Conservation (phyloP, 2,797 vertebrate species). For the Chelidonichthys spinosus region DNA sequence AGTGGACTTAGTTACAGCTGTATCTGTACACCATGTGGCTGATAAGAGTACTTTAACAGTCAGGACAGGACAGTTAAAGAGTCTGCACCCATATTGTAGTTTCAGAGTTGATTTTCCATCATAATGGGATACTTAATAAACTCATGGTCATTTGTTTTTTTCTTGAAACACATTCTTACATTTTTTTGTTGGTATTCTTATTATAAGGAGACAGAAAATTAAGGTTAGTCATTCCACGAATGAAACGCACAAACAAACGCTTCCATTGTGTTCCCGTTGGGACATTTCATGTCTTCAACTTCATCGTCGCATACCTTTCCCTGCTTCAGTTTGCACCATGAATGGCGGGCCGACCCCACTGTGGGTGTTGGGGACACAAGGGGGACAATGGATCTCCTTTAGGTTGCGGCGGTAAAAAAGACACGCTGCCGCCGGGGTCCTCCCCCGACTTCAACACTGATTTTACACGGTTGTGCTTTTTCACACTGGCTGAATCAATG, state of each 20-base stretch:
- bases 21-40: slow-evolving; percentile 10
- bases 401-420: slow-evolving; percentile 74
- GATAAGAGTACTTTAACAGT: slow-evolving; percentile 45
- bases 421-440: slow-evolving; percentile 74
- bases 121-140: background rate
- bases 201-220: slow-evolving; percentile 21
- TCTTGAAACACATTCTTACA: background rate
- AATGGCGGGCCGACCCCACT: slow-evolving; percentile 70
- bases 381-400: slow-evolving; percentile 82
- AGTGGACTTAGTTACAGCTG: slow-evolving; percentile 29
- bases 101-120: slow-evolving; percentile 1
- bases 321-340: slow-evolving; percentile 72
- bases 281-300: slow-evolving; percentile 68
- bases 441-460: slow-evolving; percentile 83
- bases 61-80: slow-evolving; percentile 20
- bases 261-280: slow-evolving; percentile 51
- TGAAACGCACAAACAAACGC: slow-evolving; percentile 30
- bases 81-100: background rate
- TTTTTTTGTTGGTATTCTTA: slow-evolving; percentile 18
- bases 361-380: slow-evolving; percentile 79
- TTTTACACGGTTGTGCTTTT: slow-evolving; percentile 89
- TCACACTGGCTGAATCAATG: slow-evolving; percentile 82
- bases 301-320: slow-evolving; percentile 79
- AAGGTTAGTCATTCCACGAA: slow-evolving; percentile 17
- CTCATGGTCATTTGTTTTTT: too few species aligned